These are phyloP conservation scores for Alexandromys fortis DNA, from an alignment of 2,113 vertebrate species.

Conservation along the genomic window DNA sequence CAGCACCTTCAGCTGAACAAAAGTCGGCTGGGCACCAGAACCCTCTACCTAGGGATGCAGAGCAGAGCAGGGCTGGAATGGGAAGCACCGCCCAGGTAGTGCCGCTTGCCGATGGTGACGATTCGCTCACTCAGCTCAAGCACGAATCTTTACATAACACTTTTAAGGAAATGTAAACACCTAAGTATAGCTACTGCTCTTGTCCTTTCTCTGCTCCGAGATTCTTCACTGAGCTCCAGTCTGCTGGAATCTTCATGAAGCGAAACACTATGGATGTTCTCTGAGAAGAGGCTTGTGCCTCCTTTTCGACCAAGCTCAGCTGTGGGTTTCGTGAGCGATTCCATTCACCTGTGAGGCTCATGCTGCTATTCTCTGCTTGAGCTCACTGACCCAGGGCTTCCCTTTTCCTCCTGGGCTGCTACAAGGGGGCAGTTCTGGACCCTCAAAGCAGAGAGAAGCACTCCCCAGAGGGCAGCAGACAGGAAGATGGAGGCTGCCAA, in stretches of 20 bases:
- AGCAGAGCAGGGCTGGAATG: background rate
- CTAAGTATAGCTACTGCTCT: background rate
- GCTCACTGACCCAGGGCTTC: rapidly evolving
- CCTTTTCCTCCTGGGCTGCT: background rate
- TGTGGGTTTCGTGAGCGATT: background rate
- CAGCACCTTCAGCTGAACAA: background rate
- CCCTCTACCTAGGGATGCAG: rapidly evolving
- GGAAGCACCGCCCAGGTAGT: background rate
- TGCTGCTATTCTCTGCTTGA: background rate
- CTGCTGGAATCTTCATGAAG: background rate
- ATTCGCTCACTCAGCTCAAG: background rate
- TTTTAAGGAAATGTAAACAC: constrained; percentile 24
- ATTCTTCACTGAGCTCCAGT: background rate
- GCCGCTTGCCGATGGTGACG: background rate
- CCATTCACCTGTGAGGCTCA: background rate
- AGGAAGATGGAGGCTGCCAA: background rate
- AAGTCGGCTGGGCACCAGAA: background rate
- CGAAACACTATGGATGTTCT: background rate
- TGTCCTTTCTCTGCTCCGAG: background rate
- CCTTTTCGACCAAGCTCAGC: background rate
- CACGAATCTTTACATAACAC: background rate
- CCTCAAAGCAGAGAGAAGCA: background rate
- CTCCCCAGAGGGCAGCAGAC: background rate
- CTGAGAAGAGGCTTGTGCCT: background rate
- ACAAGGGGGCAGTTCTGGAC: background rate